Percentiles rank a stretch among this genome's conserved stretches.
Conservation (phyloP, 2,797 vertebrate species). For the Poecilia velifera region DNA sequence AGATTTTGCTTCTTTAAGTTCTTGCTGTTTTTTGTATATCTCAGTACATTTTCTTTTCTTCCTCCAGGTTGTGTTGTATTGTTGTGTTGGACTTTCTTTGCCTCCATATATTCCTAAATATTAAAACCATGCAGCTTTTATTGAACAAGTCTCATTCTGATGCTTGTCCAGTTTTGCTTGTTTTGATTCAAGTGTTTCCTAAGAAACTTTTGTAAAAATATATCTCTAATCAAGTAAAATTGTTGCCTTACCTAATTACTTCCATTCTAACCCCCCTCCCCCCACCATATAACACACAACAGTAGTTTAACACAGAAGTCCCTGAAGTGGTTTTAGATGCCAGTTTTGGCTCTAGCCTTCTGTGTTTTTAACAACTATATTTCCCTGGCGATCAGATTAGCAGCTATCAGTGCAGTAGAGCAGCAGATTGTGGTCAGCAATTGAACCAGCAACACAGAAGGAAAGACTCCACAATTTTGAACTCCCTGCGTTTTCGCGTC, state of each 20-base stretch:
- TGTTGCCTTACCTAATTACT: not conserved
- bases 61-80: not conserved
- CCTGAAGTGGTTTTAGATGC: constrained; percentile 12
- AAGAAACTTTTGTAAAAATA: not conserved
- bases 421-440: constrained; percentile 1
- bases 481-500: constrained; percentile 21
- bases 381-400: constrained; percentile 20
- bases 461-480: constrained; percentile 25
- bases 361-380: not conserved
- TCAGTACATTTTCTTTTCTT: not conserved
- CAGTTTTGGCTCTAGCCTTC: constrained; percentile 7
- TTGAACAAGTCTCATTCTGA: not conserved
- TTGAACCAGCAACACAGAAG: not conserved
- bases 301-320: constrained; percentile 8
- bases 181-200: not conserved
- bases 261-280: not conserved
- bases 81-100: not conserved
- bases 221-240: not conserved
- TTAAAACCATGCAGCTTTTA: not conserved
- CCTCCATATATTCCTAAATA: not conserved
- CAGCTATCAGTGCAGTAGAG: not conserved
- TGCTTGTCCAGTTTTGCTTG: not conserved
- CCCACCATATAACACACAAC: not conserved
- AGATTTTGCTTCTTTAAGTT: not conserved
- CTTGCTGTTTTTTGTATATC: not conserved